Evolutionary conservation across 2,113 vertebrate species (phyloP), one percentile per base, ranked within the genome.

Genomic region (Melanerpes formicivorus): DNA sequence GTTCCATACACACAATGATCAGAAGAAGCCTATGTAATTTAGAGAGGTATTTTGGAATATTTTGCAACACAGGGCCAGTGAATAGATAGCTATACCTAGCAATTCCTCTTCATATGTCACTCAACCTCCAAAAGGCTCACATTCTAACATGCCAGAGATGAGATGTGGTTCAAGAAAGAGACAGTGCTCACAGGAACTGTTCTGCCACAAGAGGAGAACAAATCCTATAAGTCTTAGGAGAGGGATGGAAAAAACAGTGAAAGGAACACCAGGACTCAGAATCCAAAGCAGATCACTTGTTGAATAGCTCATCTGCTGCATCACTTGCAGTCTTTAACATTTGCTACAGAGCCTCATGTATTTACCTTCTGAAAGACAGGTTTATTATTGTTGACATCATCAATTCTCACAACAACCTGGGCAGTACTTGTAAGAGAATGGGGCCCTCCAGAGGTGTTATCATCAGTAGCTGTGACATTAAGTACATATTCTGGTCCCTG

Each of bases 341-440:
- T 58, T 32, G 72, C 27, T 26, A 25, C 40, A 3, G 7, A 46
- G 40, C 11, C 46, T 87, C 54, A 23, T 16, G 6, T 26, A 83
- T 83, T 91, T 95, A 98, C 98, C 98, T 98, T 98, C 89, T 98
- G 98, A 95, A 99, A 99, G 60, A 98, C 92, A 30, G 98, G 98
- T 90, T 99, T 99, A 97, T 99, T 98, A 93, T 98, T 98, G 96
- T 99, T 99, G 88, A 99, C 98, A 42, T 98, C 98, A 58, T 98
- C 97, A 59, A 99, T 97, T 85, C 97, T 98, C 76, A 99, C 98
- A 34, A 98, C 90, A 80, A 99, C 98, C 92, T 98, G 98, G 14
- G 98, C 98, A 4, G 97, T 98, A 85, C 98, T 96, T 9, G 97
- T 97, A 76, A 98, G 96, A n/a, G 97, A 96, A 91, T 78, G 97